Base-by-base conservation (phyloP, 1,140 invertebrate genomes). In the Drosophila punjabiensis region DNA sequence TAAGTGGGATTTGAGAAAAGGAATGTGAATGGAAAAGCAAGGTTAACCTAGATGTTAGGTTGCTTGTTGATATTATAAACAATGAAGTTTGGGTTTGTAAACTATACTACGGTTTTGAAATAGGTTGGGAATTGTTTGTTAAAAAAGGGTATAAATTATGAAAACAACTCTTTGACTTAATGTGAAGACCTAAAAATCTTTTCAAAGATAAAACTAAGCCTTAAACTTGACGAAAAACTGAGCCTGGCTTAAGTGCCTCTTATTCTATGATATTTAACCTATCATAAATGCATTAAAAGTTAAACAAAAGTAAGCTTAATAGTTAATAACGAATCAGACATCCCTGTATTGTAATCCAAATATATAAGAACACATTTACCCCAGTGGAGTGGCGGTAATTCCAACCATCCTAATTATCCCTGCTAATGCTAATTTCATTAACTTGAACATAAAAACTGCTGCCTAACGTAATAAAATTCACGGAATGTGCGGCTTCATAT, bases 381-480 rank as follows among this genome's bases (percentile, higher is more conserved):
- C 7, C 11, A n/a, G n/a, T n/a, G 1, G 16, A 33, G 1, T 18
- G 14, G 4, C 14, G 16, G 16, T 18, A 35, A 16, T 16, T 20
- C 11, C 10, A 35, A 56, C 24, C 50, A 32, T 41, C 14, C 30
- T 69, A 71, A 71, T 71, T 71, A 71, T 71, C 64, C 53, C 1
- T 4, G 14, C 68, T 69, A 58, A 71, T 71, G 50, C 68, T 48
- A 68, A 56, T 71, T 71, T 71, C 24, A 71, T 71, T 69, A 71
- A 71, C 68, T 71, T 50, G 30, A 65, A 37, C 39, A 67, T 14
- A 48, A 35, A 67, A 61, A 61, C 56, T 24, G 30, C 32, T 28
- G 43, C 47, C 24, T 28, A 37, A 61, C 39, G 14, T 47, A 53
- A 53, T 50, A 47, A 59, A 59, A 39, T 30, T n/a, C 5, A 14